phyloP scores from a whole-genome alignment of 2,797 vertebrate genomes.

The Thamnophis elegans region DNA sequence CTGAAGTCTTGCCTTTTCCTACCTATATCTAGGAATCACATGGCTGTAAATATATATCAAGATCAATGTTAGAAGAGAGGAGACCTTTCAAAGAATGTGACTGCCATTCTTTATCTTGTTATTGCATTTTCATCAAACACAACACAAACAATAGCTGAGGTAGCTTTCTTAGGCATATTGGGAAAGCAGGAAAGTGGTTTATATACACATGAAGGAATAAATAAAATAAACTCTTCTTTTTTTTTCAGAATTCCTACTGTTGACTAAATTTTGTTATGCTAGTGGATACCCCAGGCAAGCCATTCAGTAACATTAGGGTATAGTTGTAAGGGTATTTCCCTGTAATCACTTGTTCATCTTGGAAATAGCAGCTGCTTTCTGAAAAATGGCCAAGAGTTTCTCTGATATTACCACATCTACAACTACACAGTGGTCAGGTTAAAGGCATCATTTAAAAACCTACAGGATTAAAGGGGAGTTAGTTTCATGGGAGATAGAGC shows the following conservation, averaged over 20 bases:
- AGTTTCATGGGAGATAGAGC: constrained; percentile 57
- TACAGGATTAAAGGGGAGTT: constrained; percentile 65
- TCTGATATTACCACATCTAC: not conserved
- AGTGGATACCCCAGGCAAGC: not conserved
- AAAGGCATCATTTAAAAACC: constrained; percentile 60
- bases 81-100: not conserved
- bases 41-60: not conserved
- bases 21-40: not conserved
- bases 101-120: not conserved
- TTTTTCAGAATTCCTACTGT: not conserved
- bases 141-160: not conserved
- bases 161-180: not conserved
- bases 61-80: not conserved
- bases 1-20: not conserved
- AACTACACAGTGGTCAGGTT: constrained; percentile 49
- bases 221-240: not conserved
- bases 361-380: constrained; percentile 37
- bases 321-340: not conserved
- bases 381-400: constrained; percentile 17
- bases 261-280: not conserved
- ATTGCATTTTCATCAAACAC: not conserved
- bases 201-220: not conserved
- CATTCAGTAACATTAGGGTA: constrained; percentile 24
- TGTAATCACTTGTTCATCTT: constrained; percentile 47
- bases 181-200: not conserved